A percentile compares a stretch with the other conserved stretches of the same genome.
Evolutionary conservation across 2,113 vertebrate species (phyloP).

Genomic region (Catharus fuscescens): DNA sequence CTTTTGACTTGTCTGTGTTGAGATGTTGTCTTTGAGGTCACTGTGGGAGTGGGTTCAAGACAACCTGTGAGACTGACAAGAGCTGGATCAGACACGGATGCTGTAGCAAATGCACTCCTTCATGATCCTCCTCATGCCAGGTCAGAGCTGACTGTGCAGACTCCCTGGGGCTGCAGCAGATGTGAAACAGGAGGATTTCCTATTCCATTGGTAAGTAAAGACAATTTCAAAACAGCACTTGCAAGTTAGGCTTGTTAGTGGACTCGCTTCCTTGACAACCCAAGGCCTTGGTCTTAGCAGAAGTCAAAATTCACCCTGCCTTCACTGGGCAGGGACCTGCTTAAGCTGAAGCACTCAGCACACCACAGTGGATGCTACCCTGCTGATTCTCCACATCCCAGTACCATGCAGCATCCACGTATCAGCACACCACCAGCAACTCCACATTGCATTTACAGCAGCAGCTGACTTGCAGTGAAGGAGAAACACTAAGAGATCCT

Average conservation of each 20-base stretch:
- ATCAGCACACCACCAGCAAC: background rate
- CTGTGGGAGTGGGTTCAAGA: background rate
- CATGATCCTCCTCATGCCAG: background rate
- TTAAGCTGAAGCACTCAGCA: background rate
- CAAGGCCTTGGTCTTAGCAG: background rate
- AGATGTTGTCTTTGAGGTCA: background rate
- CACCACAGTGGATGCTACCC: background rate
- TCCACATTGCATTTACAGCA: background rate
- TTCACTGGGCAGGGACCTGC: background rate
- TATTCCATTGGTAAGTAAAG: background rate
- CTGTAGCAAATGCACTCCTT: background rate
- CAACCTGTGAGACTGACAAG: background rate
- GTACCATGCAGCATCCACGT: fast-evolving
- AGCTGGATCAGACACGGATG: background rate
- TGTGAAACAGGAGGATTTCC: background rate
- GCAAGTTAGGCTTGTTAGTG: background rate
- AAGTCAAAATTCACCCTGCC: background rate
- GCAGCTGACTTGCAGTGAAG: background rate
- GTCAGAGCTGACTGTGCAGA: background rate
- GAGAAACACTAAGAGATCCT: background rate
- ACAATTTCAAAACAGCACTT: background rate
- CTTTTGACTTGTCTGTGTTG: background rate
- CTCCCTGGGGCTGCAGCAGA: background rate
- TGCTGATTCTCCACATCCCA: background rate
- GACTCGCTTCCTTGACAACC: background rate